Base-by-base conservation (phyloP, 2,797 vertebrate species). In the Melanotaenia maccullochi region DNA sequence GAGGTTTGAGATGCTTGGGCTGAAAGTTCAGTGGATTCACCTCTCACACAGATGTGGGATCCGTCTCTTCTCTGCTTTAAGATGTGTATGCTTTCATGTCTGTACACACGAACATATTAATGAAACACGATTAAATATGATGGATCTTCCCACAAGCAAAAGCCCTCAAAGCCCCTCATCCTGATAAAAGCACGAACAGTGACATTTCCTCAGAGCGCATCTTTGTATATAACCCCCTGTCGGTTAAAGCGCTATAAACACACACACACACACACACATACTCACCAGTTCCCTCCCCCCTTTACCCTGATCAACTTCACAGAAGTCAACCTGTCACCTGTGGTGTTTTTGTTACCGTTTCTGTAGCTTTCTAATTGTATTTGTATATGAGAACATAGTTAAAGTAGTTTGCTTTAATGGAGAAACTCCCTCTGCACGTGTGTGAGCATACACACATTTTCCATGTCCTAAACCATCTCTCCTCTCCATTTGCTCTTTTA, bases 131-230 rank as follows among this genome's bases (percentile, higher is more conserved):
- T 84, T 74, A 71, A 77, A 73, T 58, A 40, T 78, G 87, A 88
- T 73, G 76, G 75, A 73, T 83, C 33, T 63, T 87, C 87, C 78
- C 80, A 52, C 55, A 82, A 84, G 81, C 73, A 85, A 55, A 84
- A 72, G 13, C 61, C 73, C 75, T 80, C 36, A 69, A 81, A 83
- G 78, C 79, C 81, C 81, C 74, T 68, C 75, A 71, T 78, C 33
- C 57, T 79, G 84, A 87, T 86, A 79, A 89, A 87, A 89, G 75
- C 69, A 79, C 71, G 61, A 90, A 86, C 82, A 81, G 71, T 89
- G 81, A 90, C 76, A 82, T 85, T 84, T 90, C 70, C 81, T 60
- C 77, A 60, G 47, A 71, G 71, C 58, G 59, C 52, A 51, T 84
- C 69, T 78, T 83, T 70, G 61, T 74, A 74, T 74, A 54, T 25